These are phyloP conservation scores for Dasyprocta punctata DNA, from an alignment of 2,113 vertebrate genomes.

Conservation along the genomic window DNA sequence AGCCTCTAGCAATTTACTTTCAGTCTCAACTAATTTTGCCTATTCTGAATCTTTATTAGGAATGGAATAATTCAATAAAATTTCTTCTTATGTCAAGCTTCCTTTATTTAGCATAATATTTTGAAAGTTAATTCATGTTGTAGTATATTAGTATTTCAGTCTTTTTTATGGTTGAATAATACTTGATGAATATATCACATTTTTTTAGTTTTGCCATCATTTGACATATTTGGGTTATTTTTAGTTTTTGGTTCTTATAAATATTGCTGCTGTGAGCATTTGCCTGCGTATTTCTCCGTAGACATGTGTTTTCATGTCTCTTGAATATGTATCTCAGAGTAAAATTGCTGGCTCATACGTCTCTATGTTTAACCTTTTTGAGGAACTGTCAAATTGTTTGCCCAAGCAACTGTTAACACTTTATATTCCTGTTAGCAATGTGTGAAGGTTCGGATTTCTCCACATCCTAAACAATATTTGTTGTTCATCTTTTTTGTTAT, in stretches of 20 bases:
- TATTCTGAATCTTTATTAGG: neutral
- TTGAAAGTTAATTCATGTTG: neutral
- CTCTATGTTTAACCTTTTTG: neutral
- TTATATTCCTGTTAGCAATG: neutral
- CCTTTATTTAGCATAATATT: neutral
- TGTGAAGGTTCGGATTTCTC: neutral
- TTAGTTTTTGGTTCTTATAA: neutral
- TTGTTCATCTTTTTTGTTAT: neutral
- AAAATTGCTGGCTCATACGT: neutral
- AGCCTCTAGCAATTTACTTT: neutral
- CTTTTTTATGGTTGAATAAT: constrained; percentile 21
- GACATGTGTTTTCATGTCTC: constrained; percentile 12
- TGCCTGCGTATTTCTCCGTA: neutral
- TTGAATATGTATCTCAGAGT: neutral
- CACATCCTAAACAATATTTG: neutral
- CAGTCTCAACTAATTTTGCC: neutral
- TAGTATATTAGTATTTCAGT: neutral
- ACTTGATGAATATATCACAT: neutral
- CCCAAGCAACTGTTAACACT: neutral
- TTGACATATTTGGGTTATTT: neutral
- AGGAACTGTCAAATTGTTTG: neutral
- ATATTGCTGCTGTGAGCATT: neutral
- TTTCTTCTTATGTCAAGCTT: neutral
- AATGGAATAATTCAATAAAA: neutral
- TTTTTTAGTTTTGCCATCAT: neutral